phyloP scores from a whole-genome alignment of 2,797 vertebrate genomes.

The Coregonus ussuriensis region DNA sequence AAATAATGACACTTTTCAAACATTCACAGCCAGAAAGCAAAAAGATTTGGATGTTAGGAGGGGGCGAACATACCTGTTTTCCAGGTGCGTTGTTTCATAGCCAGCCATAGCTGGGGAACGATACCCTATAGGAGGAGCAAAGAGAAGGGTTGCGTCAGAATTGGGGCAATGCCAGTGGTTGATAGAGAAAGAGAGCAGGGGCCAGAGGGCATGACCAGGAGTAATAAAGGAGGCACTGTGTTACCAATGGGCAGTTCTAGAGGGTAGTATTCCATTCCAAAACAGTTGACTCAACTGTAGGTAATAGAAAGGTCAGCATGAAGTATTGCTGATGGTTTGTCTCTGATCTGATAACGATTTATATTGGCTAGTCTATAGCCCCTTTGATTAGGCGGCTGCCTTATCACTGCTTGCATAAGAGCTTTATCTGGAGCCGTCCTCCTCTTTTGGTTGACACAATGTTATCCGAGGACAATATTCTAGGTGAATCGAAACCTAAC shows the following conservation, averaged over 20 bases:
- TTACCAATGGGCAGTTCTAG: neutral
- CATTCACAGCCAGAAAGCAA: neutral
- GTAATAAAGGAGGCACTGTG: neutral
- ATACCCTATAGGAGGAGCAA: conserved; percentile 26
- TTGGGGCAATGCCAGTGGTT: neutral
- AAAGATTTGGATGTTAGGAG: neutral
- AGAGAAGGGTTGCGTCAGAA: neutral
- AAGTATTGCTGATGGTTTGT: neutral
- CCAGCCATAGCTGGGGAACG: conserved; percentile 51
- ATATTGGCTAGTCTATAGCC: neutral
- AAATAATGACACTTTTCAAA: neutral
- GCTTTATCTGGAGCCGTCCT: neutral
- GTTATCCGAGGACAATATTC: neutral
- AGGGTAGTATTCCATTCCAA: neutral
- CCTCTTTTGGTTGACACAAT: neutral
- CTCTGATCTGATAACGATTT: neutral
- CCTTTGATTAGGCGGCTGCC: neutral
- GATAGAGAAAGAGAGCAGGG: neutral
- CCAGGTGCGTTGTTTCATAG: conserved; percentile 49
- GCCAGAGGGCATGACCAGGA: neutral
- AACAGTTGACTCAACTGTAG: neutral
- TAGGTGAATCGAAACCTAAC: neutral
- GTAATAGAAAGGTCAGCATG: neutral
- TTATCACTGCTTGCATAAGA: conserved; percentile 1
- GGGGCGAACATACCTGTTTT: conserved; percentile 44